These are phyloP conservation scores for Harmothoe impar DNA, from an alignment of 2,888 invertebrate species.

Conservation along the genomic window DNA sequence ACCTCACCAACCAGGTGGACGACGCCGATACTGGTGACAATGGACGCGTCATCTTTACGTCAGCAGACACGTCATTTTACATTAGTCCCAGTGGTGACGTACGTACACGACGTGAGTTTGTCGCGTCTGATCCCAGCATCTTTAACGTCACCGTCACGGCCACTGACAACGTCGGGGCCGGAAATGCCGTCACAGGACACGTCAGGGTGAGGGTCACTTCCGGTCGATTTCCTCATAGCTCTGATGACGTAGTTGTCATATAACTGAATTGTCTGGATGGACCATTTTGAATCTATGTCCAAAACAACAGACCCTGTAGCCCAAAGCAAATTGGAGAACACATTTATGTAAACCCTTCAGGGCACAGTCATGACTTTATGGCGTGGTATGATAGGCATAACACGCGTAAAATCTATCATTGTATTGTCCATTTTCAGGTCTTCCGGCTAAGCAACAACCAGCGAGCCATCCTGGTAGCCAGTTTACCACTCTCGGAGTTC, in stretches of 20 bases:
- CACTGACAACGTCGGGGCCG: conserved; percentile 55
- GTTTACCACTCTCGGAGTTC: conserved; percentile 46
- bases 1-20: neutral
- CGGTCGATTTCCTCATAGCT: neutral
- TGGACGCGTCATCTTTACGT: conserved; percentile 12
- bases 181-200: neutral
- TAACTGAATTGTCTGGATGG: no score
- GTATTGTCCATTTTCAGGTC: conserved; percentile 44
- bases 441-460: conserved; percentile 27
- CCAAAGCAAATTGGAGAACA: no score
- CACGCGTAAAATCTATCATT: no score
- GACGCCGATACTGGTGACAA: conserved; percentile 33
- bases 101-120: neutral
- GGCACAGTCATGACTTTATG: no score
- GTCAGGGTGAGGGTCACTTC: conserved; percentile 45
- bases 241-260: no score
- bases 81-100: conserved; percentile 33
- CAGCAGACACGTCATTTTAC: conserved; percentile 40
- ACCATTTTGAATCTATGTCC: no score
- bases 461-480: conserved; percentile 57
- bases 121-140: neutral
- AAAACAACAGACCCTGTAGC: no score
- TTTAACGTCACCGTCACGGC: conserved; percentile 53
- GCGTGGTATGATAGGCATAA: no score
- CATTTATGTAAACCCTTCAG: no score